Conservation (phyloP, 2,888 invertebrate genomes). For the Trypoxylon attenuatum region DNA sequence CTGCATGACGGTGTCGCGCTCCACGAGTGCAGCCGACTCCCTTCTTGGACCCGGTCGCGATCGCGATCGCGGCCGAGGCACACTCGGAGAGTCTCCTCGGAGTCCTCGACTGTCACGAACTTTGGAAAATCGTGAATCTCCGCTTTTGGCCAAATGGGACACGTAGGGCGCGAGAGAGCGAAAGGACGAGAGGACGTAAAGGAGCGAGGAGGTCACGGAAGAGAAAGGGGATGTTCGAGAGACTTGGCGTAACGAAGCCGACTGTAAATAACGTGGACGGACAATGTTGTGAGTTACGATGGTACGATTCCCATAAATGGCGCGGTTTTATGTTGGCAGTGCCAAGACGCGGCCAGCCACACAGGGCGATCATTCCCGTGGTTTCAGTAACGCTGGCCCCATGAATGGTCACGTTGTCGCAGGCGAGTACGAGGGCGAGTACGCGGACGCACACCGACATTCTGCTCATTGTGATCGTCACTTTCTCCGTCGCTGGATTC, state of each 20-base stretch:
- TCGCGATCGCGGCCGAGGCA: not conserved
- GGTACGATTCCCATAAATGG: conserved; percentile 69
- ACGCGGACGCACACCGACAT: no score
- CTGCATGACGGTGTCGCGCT: conserved; percentile 39
- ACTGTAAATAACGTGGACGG: conserved; percentile 69
- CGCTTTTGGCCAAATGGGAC: not conserved
- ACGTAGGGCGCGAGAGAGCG: not conserved
- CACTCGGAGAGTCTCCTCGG: not conserved
- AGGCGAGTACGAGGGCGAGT: no score
- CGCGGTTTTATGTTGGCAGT: conserved; percentile 68
- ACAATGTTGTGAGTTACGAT: conserved; percentile 72
- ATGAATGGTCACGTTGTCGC: conserved; percentile 50
- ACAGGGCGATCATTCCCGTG: conserved; percentile 62
- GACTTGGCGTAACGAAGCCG: conserved; percentile 60
- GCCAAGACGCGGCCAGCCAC: conserved; percentile 61
- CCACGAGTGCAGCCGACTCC: conserved; percentile 23
- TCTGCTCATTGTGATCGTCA: conserved; percentile 44
- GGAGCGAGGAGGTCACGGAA: conserved; percentile 15
- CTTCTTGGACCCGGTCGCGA: conserved; percentile 1
- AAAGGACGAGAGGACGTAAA: not conserved
- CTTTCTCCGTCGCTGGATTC: conserved; percentile 36
- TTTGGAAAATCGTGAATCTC: conserved; percentile 22
- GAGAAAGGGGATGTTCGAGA: conserved; percentile 5
- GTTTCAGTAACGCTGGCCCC: conserved; percentile 42
- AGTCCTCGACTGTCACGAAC: not conserved